Conservation (phyloP, 2,888 invertebrate species). For the Drosophila mayaguana region DNA sequence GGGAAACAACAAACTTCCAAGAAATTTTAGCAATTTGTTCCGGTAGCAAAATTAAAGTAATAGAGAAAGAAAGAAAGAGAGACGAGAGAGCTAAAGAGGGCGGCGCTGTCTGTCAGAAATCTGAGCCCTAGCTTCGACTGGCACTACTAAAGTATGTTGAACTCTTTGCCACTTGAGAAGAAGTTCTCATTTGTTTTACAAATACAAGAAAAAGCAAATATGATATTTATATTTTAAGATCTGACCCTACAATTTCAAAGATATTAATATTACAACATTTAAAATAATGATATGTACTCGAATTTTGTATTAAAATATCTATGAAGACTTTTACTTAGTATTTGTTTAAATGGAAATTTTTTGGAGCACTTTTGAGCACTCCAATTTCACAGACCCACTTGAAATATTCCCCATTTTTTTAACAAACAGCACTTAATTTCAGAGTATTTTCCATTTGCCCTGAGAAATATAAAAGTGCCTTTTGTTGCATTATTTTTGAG, state of each 20-base stretch:
- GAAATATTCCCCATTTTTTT: slow-evolving; percentile 18
- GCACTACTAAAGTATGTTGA: slow-evolving; percentile 55
- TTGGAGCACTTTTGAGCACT: slow-evolving; percentile 19
- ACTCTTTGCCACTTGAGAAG: slow-evolving; percentile 40
- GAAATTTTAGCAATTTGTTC: slow-evolving; percentile 72
- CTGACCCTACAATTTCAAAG: neutral
- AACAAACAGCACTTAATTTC: slow-evolving; percentile 48
- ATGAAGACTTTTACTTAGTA: neutral
- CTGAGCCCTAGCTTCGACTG: slow-evolving; percentile 19
- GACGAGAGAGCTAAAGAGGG: neutral
- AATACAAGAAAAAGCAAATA: neutral
- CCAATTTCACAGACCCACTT: slow-evolving; percentile 33
- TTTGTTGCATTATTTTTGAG: slow-evolving; percentile 24
- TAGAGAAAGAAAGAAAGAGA: slow-evolving; percentile 1
- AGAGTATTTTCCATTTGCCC: slow-evolving; percentile 16
- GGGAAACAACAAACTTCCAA: slow-evolving; percentile 51
- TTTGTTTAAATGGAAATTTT: neutral
- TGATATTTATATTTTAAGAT: neutral
- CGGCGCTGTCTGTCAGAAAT: slow-evolving; percentile 26
- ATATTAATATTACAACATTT: neutral
- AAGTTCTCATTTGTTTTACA: neutral
- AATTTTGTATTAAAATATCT: neutral
- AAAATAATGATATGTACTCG: neutral
- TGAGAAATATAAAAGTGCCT: slow-evolving; percentile 21
- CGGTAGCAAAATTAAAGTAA: slow-evolving; percentile 57